Base-by-base conservation (phyloP, 1,140 invertebrate species). In the Pogonognathellus flavescens region DNA sequence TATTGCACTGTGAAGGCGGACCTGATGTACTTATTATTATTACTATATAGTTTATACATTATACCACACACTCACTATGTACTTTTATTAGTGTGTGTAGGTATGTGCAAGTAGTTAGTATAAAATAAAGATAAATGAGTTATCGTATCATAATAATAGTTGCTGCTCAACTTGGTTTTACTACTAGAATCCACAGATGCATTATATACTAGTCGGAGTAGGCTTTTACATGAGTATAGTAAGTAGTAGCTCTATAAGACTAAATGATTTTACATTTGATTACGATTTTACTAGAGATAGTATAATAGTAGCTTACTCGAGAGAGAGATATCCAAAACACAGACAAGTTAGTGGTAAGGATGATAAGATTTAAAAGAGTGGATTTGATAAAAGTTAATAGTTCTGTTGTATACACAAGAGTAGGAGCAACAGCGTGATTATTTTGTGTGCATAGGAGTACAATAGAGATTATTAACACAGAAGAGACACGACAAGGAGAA, bases 341-440 rank as follows among this genome's bases (percentile, higher is more conserved):
- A 22, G 60, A 62, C 60, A 62, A 62, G 60, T 62, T 18, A 62
- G 18, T 22, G 25, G 60, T 62, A 62, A 62, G 20, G 60, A 62
- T 62, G 60, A 25, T 62, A 62, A 62, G 60, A 62, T 62, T n/a
- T 62, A 25, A 41, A 41, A 62, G 60, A 22, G 60, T 62, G 60
- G 60, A 62, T 22, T 62, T 18, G 60, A 62, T 62, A 18, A 62
- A 18, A 18, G 60, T 62, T 62, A 62, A 62, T 62, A 62, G 60
- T 7, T 62, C 25, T 62, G 60, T 41, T 41, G 31, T 41, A 41
- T 41, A 41, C n/a, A 62, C 60, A 22, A 22, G 31, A 41, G 31
- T 41, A 41, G 31, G 31, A 41, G 31, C 31, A 41, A 41, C 2
- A 41, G 2, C 6, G 6, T 41, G 31, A 41, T 41, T 41, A 41